Percentiles rank a stretch among this genome's conserved stretches.
These are phyloP conservation scores for Brachyptera putata DNA, from an alignment of 2,888 invertebrate species.

Conservation along the genomic window DNA sequence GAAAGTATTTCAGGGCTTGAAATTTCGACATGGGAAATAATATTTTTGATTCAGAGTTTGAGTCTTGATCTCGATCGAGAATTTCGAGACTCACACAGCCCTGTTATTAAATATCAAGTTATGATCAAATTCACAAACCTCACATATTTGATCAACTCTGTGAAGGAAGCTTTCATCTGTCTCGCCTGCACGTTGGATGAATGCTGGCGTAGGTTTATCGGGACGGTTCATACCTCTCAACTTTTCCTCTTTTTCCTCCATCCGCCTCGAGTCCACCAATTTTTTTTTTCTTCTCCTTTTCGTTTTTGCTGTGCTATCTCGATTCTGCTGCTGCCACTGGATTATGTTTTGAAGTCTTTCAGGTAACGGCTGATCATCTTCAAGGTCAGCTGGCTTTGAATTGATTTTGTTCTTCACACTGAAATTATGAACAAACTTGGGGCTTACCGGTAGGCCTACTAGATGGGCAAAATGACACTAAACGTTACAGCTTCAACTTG, in stretches of 20 bases:
- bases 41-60: too few relatives aligned
- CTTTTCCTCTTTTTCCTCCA: background rate
- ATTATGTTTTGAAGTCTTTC: background rate
- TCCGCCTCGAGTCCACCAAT: background rate
- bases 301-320: background rate
- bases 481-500: too few relatives aligned
- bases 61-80: too few relatives aligned
- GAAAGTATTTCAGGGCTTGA: too few relatives aligned
- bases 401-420: conserved; percentile 4
- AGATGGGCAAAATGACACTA: too few relatives aligned
- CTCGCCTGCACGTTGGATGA: background rate
- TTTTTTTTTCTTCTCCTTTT: background rate
- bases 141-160: background rate
- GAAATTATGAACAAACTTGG: background rate
- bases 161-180: background rate
- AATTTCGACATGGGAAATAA: too few relatives aligned
- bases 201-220: background rate
- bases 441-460: too few relatives aligned
- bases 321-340: background rate
- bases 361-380: conserved; percentile 3
- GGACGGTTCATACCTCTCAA: background rate
- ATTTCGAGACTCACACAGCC: too few relatives aligned
- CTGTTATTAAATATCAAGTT: too few relatives aligned
- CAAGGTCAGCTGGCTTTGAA: background rate
- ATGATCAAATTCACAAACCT: background rate